phyloP scores from a whole-genome alignment of 1,140 invertebrate species.

The Neuroterus valhalla region DNA sequence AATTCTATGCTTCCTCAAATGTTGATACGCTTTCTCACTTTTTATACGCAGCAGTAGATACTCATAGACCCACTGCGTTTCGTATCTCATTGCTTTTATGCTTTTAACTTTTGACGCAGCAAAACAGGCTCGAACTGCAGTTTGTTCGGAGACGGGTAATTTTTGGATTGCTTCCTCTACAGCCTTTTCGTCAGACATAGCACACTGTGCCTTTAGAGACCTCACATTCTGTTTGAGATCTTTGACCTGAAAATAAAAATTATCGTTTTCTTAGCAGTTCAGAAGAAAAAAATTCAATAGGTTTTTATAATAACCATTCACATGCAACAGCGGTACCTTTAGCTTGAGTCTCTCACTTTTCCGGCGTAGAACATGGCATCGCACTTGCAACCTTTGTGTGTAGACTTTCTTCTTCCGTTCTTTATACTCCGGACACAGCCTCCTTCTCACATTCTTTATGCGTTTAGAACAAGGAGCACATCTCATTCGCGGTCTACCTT shows the following conservation, averaged over 20 bases:
- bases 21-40: conserved; percentile 32
- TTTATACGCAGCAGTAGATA: conserved; percentile 42
- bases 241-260: background rate
- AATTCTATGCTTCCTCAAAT: conserved; percentile 32
- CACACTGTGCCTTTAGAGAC: background rate
- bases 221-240: background rate
- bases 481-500: background rate
- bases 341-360: background rate
- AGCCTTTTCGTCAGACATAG: background rate
- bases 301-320: background rate
- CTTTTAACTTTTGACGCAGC: background rate
- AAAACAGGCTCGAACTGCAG: background rate
- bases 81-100: background rate
- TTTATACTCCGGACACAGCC: background rate
- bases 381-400: background rate
- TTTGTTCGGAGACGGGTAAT: background rate
- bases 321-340: background rate
- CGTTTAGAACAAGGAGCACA: background rate
- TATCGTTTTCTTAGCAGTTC: background rate
- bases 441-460: background rate
- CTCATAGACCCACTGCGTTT: conserved; percentile 38
- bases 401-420: background rate
- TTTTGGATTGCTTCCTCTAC: background rate
- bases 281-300: background rate
- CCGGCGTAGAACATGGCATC: background rate